Base-by-base conservation (phyloP, 2,113 vertebrate species). In the Serinus canaria region DNA sequence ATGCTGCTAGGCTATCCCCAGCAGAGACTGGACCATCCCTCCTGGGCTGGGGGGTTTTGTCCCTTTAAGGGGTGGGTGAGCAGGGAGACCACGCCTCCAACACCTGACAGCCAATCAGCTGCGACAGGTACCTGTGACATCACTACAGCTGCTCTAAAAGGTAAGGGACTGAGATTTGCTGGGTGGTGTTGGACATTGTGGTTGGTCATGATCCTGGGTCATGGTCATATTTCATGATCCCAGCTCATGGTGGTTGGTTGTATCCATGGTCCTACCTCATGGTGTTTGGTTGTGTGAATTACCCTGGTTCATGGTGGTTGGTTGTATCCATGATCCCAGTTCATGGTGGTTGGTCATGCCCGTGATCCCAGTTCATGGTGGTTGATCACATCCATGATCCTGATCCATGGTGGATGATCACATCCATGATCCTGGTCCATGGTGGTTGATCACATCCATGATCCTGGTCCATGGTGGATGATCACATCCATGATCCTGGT, bases 271-370 rank as follows among this genome's bases (percentile, higher is more conserved):
- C 27, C 18, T 2, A 1, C 10, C 9, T 7, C 17, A 13, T 28
- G 18, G 9, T 82, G 14, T 7, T 28, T 68, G 39, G 6, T 12
- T 39, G 39, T 39, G 39, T 39, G 39, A 39, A 39, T 39, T 12
- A 55, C 31, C 53, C 22, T 0, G 0, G 22, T 41, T 4, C 3
- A 0, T 16, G 10, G 24, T 2, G 17, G 11, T 17, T 56, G 19
- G 5, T 8, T 4, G 37, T 37, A 37, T 37, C 31, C 35, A 22
- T 23, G 30, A 18, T 22, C 53, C 22, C 0, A 0, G 22, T 41
- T 4, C 3, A 0, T 16, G 10, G 24, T 2, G 17, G 11, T 17
- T 56, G 19, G 5, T 8, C 4, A 4, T 0, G 0, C 1, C 31
- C 35, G 23, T 39, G 28, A n/a, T n/a, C 24, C 20, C 1, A 0